Evolutionary conservation across 2,113 vertebrate genomes (phyloP), one percentile per base, ranked within the genome.

Genomic region (Caranx ignobilis): DNA sequence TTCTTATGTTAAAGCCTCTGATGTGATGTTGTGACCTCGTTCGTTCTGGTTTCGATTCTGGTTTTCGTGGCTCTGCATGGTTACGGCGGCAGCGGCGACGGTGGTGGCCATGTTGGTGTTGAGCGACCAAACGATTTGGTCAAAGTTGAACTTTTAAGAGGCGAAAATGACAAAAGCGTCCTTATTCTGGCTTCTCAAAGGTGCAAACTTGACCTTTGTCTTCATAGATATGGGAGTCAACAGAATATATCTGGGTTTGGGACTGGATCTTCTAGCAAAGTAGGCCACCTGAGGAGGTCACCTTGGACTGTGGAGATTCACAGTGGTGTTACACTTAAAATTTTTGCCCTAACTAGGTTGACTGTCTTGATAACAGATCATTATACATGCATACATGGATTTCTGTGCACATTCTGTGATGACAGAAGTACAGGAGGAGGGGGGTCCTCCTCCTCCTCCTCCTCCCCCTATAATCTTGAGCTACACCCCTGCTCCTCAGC

Each of bases 401-500:
- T 26, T 26, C 26, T 26, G 39, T 21, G 3, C 41, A 52, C n/a
- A 61, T 26, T 72, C 77, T 62, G 10, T 10, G 16, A 35, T 35
- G 52, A 15, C 31, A 34, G 13, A 18, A 19, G 45, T 2, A 48
- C 15, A 32, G 57, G 31, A 31, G 1, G 37, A 34, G 0, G 35
- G 41, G 0, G 15, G 11, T 11, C 26, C 41, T 47, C 19, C 10
- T 26, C 26, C 26, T 26, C 26, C 26, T 26, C 26, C 26, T 26
- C 26, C 26, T 26, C 26, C 26, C 26, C 26, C 1, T 56, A 52
- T 55, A 55, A 76, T 68, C 56, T 31, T 35, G 39, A 16, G 55
- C 62, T 39, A 31, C 60, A 41, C 11, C 70, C 62, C 56, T 65
- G 37, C 64, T 74, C 37, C 39, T 56, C 34, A 11, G 47, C 43